Conservation (phyloP, 2,113 vertebrate genomes). For the Microcebus jonahi region DNA sequence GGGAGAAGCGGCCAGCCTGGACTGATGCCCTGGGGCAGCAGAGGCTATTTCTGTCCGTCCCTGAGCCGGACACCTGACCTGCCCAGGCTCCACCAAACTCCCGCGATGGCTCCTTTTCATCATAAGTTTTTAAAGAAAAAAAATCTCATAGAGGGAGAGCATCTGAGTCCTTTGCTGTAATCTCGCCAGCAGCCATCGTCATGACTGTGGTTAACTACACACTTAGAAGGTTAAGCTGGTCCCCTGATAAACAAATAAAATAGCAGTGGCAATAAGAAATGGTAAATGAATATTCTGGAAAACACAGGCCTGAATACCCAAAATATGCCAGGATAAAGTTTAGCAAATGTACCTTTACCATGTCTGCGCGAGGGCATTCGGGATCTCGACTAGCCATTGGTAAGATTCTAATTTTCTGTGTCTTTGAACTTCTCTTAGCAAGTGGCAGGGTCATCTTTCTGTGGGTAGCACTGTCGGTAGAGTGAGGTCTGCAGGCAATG, state of each 20-base stretch:
- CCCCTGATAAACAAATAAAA: not conserved
- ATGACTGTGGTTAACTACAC: not conserved
- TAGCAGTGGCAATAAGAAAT: not conserved
- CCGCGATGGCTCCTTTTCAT: not conserved
- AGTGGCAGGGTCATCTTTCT: conserved; percentile 97
- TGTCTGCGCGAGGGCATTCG: conserved; percentile 93
- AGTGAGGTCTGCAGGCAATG: conserved; percentile 90
- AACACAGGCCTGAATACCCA: not conserved
- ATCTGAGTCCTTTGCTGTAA: not conserved
- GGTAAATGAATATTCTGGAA: not conserved
- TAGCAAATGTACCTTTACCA: conserved; percentile 90
- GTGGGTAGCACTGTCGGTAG: conserved; percentile 95
- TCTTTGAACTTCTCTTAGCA: conserved; percentile 93
- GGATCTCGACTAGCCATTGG: conserved; percentile 95
- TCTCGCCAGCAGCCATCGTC: not conserved
- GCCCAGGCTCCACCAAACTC: not conserved
- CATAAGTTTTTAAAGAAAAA: no score
- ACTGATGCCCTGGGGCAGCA: not conserved
- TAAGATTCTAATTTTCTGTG: conserved; percentile 95
- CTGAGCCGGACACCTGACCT: not conserved
- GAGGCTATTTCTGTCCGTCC: not conserved
- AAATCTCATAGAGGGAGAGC: not conserved
- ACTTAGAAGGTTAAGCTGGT: not conserved
- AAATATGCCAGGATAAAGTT: not conserved
- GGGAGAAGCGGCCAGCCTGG: not conserved